Evolutionary conservation across 2,797 vertebrate genomes (phyloP).

Genomic region (Stomatorhinus walkeri): DNA sequence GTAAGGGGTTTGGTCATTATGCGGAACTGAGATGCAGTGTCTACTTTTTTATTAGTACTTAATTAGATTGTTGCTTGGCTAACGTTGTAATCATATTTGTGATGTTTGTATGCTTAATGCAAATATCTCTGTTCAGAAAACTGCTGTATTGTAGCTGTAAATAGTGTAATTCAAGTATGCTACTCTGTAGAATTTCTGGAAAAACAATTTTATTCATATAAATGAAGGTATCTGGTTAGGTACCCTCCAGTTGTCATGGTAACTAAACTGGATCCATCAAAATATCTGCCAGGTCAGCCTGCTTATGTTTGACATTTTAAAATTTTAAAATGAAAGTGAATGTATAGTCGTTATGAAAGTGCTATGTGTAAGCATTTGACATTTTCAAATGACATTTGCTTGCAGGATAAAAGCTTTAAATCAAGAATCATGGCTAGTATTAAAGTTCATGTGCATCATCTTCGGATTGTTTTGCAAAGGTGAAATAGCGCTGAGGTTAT

Average conservation of each 20-base stretch:
- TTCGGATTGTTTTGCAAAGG: not conserved
- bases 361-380: not conserved
- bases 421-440: not conserved
- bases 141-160: not conserved
- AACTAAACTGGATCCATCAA: not conserved
- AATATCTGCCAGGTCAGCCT: not conserved
- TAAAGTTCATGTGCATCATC: not conserved
- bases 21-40: not conserved
- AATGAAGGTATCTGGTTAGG: not conserved
- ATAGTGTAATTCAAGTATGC: not conserved
- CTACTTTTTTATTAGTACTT: not conserved
- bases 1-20: not conserved
- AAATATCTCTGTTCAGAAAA: not conserved
- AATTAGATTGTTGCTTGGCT: not conserved
- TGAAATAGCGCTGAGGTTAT: not conserved
- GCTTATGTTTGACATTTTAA: not conserved
- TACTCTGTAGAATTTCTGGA: not conserved
- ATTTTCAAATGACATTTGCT: not conserved
- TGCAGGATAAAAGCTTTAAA: constrained; percentile 9
- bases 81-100: not conserved
- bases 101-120: not conserved
- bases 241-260: not conserved
- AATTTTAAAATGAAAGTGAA: not conserved
- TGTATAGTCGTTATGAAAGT: not conserved
- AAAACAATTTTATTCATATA: not conserved